These are phyloP conservation scores for Nemoura dubitans DNA, from an alignment of 2,888 invertebrate species.

Conservation along the genomic window DNA sequence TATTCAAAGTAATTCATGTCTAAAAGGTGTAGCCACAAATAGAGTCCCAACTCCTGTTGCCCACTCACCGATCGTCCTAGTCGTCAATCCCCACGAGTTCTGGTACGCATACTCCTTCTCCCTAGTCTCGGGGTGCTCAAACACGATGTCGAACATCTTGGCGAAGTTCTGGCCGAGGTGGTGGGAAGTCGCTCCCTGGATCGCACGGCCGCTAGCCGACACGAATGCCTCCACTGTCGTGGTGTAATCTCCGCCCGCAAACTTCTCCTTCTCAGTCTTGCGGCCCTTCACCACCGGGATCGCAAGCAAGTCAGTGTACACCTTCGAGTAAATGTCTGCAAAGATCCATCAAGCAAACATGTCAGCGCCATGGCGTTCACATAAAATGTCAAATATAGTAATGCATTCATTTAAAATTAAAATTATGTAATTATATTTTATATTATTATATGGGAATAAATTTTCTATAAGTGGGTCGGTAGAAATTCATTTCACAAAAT, in stretches of 20 bases:
- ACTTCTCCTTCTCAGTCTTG: constrained; percentile 99
- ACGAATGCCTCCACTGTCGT: constrained; percentile 97
- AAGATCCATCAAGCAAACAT: too few relatives aligned
- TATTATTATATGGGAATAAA: too few relatives aligned
- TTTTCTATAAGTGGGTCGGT: too few relatives aligned
- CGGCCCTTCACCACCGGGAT: constrained; percentile 95
- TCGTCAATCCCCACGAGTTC: constrained; percentile 99
- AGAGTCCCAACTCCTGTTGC: too few relatives aligned
- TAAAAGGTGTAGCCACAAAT: too few relatives aligned
- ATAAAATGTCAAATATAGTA: too few relatives aligned
- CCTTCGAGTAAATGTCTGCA: constrained; percentile 84
- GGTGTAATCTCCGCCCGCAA: constrained; percentile 97
- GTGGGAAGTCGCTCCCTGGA: constrained; percentile 96
- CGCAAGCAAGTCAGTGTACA: constrained; percentile 91
- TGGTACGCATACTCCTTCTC: constrained; percentile 91
- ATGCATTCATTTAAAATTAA: too few relatives aligned
- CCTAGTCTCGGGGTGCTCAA: constrained; percentile 91
- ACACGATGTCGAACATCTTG: constrained; percentile 98
- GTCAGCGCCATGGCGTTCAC: too few relatives aligned
- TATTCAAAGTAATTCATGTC: too few relatives aligned
- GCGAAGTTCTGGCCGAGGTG: constrained; percentile 99
- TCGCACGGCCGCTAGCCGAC: constrained; percentile 91
- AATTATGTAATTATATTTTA: too few relatives aligned
- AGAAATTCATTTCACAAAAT: too few relatives aligned
- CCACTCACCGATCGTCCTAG: constrained; percentile 85